Evolutionary conservation across 2,113 vertebrate genomes (phyloP).

Genomic region (Ardeotis arabs): DNA sequence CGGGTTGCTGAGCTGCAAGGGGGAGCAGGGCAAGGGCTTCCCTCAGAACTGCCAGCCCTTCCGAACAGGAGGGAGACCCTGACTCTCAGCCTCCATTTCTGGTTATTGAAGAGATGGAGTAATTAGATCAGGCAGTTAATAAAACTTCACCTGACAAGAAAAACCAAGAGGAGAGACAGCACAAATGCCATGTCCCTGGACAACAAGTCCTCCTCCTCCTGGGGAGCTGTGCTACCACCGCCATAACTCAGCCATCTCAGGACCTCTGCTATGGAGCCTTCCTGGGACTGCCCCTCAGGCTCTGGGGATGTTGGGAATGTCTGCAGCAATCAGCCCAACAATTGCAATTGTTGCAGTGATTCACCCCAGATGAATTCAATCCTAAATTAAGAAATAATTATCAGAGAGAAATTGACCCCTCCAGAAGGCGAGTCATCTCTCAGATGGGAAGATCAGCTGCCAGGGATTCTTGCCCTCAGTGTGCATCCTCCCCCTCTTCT

Average conservation of each 20-base stretch:
- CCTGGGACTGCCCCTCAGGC: not conserved
- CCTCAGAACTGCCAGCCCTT: not conserved
- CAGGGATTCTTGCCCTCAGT: rapidly evolving
- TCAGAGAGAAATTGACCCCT: not conserved
- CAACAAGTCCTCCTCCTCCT: not conserved
- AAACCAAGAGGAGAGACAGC: not conserved
- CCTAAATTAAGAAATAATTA: not conserved
- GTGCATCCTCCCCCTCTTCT: not conserved
- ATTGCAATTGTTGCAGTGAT: not conserved
- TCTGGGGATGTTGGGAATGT: not conserved
- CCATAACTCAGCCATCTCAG: not conserved
- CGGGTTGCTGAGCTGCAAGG: rapidly evolving
- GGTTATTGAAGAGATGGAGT: not conserved
- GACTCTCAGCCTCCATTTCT: not conserved
- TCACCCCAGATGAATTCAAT: not conserved
- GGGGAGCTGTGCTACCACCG: not conserved
- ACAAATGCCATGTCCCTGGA: not conserved
- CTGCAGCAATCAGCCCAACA: not conserved
- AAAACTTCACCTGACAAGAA: not conserved
- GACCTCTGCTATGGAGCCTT: not conserved
- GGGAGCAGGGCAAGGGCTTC: not conserved
- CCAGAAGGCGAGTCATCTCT: not conserved
- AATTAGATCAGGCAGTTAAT: not conserved
- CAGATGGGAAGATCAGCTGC: not conserved
- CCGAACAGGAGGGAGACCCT: not conserved